A percentile compares a stretch with the other conserved stretches of the same genome.
phyloP scores from a whole-genome alignment of 2,113 vertebrate species.

The Mormyrus iriodes region DNA sequence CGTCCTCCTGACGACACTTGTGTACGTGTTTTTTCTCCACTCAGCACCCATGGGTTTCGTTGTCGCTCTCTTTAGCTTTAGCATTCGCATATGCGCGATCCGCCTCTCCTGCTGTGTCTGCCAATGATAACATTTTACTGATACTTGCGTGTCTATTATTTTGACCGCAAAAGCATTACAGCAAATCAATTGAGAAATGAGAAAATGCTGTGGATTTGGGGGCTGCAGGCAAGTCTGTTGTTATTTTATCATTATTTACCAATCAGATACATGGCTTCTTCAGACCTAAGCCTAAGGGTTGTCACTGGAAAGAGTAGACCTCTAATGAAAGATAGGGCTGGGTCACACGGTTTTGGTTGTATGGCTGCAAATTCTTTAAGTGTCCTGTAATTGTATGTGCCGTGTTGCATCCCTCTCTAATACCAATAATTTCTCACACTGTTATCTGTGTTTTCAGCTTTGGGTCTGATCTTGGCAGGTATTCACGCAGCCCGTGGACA shows the following conservation, averaged over 20 bases:
- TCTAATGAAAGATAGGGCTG: neutral
- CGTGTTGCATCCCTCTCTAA: neutral
- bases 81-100: neutral
- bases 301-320: neutral
- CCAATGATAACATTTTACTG: neutral
- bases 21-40: neutral
- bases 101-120: neutral
- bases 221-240: neutral
- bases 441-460: neutral
- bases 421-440: neutral
- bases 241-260: neutral
- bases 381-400: neutral
- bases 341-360: neutral
- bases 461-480: neutral
- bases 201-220: neutral
- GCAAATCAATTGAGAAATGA: neutral
- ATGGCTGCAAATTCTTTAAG: neutral
- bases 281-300: neutral
- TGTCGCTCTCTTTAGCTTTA: neutral
- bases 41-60: neutral
- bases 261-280: neutral
- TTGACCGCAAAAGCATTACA: neutral
- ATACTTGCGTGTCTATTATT: neutral
- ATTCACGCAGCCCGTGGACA: neutral
- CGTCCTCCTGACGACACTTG: neutral